These are phyloP conservation scores for Phyllostomus hastatus DNA, from an alignment of 2,113 vertebrate species.

Conservation along the genomic window DNA sequence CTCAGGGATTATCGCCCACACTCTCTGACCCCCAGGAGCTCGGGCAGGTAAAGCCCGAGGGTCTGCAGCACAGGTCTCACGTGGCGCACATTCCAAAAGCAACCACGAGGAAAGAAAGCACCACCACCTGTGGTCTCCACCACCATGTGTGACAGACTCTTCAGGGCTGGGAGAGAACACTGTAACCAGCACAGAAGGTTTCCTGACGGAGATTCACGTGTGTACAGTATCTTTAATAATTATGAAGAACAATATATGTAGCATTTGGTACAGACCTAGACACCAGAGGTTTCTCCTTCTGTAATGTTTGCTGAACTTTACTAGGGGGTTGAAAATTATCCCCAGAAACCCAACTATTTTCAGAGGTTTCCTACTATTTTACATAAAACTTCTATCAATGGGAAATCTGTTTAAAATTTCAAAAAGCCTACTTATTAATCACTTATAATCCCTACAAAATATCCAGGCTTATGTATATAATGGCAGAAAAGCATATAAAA, in stretches of 20 bases:
- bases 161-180: not conserved
- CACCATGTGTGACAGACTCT: not conserved
- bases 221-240: not conserved
- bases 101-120: not conserved
- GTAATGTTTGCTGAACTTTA: not conserved
- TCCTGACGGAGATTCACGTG: not conserved
- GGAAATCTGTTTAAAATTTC: conserved; percentile 13
- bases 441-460: not conserved
- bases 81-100: not conserved
- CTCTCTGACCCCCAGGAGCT: not conserved
- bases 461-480: not conserved
- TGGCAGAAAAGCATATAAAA: not conserved
- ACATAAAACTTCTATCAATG: not conserved
- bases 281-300: not conserved
- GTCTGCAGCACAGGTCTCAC: not conserved
- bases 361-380: not conserved
- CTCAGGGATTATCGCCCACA: not conserved
- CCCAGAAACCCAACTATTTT: not conserved
- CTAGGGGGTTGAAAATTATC: not conserved
- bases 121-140: fast-evolving
- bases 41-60: not conserved
- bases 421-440: not conserved
- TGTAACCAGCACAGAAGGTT: not conserved
- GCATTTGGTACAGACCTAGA: not conserved
- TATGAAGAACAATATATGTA: not conserved